A percentile compares a stretch with the other conserved stretches of the same genome.
Evolutionary conservation across 1,140 invertebrate species (phyloP).

Genomic region (Drosophila equinoxialis): DNA sequence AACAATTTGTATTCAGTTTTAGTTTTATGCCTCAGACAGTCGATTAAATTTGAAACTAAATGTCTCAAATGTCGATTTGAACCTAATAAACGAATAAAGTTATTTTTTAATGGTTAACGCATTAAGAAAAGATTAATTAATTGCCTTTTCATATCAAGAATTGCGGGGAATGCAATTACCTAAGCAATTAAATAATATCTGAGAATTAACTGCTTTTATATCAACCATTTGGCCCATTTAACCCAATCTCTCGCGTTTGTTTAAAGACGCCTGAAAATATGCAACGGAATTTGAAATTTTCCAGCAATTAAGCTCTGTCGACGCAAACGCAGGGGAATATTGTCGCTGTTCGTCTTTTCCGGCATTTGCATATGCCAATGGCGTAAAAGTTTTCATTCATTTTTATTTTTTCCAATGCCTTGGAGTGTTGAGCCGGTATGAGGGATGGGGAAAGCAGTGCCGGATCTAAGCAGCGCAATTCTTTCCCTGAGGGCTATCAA

Average conservation of each 20-base stretch:
- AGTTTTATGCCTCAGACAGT: no score
- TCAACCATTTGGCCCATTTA: not conserved
- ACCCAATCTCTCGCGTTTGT: not conserved
- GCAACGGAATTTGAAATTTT: constrained; percentile 58
- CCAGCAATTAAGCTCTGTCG: constrained; percentile 58
- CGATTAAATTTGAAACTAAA: no score
- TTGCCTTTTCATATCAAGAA: no score
- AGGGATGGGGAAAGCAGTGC: not conserved
- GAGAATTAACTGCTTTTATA: not conserved
- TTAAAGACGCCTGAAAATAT: constrained; percentile 40
- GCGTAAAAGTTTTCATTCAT: not conserved
- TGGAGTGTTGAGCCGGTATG: no score
- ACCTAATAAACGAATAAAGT: no score
- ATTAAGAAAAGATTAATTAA: no score
- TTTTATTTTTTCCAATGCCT: not conserved
- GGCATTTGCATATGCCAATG: constrained; percentile 45
- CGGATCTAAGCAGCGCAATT: constrained; percentile 25
- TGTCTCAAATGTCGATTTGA: no score
- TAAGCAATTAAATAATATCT: constrained; percentile 12
- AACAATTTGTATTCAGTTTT: no score
- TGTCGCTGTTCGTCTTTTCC: constrained; percentile 9
- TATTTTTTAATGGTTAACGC: no score
- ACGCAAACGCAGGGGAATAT: constrained; percentile 30
- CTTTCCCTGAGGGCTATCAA: constrained; percentile 67
- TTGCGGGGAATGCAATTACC: not conserved